These are phyloP conservation scores for Callyntrura sp. DNA, from an alignment of 2,888 invertebrate species.

Conservation along the genomic window DNA sequence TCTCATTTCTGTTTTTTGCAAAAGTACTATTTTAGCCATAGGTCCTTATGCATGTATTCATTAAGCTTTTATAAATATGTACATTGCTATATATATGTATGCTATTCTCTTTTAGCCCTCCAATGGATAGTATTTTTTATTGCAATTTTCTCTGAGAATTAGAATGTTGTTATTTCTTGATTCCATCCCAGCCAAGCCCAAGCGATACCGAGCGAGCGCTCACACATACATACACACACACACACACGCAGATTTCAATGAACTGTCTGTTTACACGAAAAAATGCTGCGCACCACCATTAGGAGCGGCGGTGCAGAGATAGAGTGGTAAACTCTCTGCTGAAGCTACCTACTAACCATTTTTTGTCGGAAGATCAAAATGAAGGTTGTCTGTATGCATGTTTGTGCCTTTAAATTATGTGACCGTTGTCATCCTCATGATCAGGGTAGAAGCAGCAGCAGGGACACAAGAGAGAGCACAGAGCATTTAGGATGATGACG, in stretches of 20 bases:
- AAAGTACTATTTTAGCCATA: background rate
- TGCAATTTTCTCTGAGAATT: conserved; percentile 18
- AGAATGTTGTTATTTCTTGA: conserved; percentile 23
- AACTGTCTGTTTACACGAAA: conserved; percentile 6
- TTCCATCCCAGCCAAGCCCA: background rate
- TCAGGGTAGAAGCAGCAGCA: too few species aligned
- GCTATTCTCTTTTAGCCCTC: too few species aligned
- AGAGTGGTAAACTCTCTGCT: background rate
- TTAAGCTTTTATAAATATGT: too few species aligned
- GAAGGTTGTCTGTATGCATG: conserved; percentile 11
- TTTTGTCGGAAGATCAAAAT: background rate
- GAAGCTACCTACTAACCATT: background rate
- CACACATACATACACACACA: too few species aligned
- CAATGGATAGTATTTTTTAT: too few species aligned
- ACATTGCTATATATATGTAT: too few species aligned
- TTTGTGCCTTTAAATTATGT: conserved; percentile 1
- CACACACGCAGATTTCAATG: conserved; percentile 7
- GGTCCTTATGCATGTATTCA: background rate
- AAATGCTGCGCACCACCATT: background rate
- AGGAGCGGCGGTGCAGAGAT: background rate
- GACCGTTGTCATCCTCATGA: too few species aligned
- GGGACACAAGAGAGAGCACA: too few species aligned
- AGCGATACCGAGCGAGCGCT: too few species aligned
- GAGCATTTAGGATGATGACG: too few species aligned
- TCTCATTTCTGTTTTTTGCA: background rate